phyloP scores from a whole-genome alignment of 1,140 invertebrate species.

The Brachystomella parvula region DNA sequence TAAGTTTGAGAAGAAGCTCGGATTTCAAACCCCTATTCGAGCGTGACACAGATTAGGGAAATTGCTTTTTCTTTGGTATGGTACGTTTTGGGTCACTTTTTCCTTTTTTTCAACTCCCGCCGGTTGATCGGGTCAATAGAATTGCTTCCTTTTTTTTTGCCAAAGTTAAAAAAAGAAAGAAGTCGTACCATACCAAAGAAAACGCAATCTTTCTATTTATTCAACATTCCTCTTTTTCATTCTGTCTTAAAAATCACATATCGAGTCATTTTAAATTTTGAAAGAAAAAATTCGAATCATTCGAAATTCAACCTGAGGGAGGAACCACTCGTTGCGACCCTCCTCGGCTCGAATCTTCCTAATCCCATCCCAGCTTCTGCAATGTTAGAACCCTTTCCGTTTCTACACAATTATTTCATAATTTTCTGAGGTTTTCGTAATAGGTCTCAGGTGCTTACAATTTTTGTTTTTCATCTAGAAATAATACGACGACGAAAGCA shows the following conservation, averaged over 20 bases:
- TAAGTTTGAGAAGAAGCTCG: no score
- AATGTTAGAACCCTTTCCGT: background rate
- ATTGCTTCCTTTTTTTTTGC: no score
- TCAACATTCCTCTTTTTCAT: background rate
- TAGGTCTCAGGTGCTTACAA: background rate
- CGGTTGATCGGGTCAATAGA: no score
- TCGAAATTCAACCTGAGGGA: background rate
- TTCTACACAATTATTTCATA: background rate
- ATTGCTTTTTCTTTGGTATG: no score
- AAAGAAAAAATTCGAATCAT: background rate
- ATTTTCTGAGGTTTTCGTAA: background rate
- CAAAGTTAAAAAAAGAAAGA: background rate
- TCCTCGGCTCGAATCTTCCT: no score
- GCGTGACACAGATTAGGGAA: no score
- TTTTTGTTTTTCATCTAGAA: constrained; percentile 17
- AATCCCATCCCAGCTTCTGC: background rate
- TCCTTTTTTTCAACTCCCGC: no score
- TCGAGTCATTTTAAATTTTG: background rate
- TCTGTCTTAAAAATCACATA: background rate
- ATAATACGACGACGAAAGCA: constrained; percentile 28
- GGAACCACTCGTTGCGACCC: background rate
- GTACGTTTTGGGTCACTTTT: no score
- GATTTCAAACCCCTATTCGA: no score
- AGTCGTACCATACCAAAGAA: no score
- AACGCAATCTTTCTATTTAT: no score